A percentile compares a stretch with the other conserved stretches of the same genome.
phyloP scores from a whole-genome alignment of 2,888 invertebrate genomes.

The Hydrotaea diabolus region DNA sequence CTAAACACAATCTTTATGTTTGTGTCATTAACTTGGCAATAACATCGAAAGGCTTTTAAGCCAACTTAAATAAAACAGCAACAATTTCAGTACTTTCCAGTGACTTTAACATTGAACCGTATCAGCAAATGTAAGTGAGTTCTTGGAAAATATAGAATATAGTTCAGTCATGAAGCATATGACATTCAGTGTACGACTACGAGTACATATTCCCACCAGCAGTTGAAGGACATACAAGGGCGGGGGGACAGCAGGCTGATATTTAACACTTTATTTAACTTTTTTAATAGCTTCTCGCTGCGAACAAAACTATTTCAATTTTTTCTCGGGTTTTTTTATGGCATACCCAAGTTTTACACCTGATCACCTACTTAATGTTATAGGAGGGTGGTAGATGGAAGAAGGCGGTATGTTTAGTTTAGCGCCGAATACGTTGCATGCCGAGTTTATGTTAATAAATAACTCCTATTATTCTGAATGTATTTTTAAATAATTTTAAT shows the following conservation, averaged over 20 bases:
- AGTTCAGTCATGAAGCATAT: background rate
- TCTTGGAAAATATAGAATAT: background rate
- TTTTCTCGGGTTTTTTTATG: background rate
- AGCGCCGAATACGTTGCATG: too few species aligned
- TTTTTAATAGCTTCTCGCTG: background rate
- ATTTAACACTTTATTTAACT: constrained; percentile 14
- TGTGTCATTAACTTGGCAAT: background rate
- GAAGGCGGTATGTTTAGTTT: background rate
- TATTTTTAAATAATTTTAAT: too few species aligned
- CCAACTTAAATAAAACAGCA: background rate
- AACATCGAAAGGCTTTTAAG: constrained; percentile 24
- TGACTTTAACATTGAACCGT: constrained; percentile 6
- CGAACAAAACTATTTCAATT: constrained; percentile 33
- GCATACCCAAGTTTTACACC: constrained; percentile 26
- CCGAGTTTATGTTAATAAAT: too few species aligned
- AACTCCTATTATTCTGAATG: too few species aligned
- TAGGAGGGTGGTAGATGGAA: background rate
- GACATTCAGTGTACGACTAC: background rate
- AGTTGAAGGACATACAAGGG: background rate
- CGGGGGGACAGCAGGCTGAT: background rate
- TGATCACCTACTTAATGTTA: constrained; percentile 26
- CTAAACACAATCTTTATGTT: background rate
- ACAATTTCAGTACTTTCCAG: background rate
- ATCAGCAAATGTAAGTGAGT: background rate
- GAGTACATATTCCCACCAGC: background rate